A percentile compares a stretch with the other conserved stretches of the same genome.
These are phyloP conservation scores for Euborellia annulipes DNA, from an alignment of 1,140 invertebrate genomes.

Conservation along the genomic window DNA sequence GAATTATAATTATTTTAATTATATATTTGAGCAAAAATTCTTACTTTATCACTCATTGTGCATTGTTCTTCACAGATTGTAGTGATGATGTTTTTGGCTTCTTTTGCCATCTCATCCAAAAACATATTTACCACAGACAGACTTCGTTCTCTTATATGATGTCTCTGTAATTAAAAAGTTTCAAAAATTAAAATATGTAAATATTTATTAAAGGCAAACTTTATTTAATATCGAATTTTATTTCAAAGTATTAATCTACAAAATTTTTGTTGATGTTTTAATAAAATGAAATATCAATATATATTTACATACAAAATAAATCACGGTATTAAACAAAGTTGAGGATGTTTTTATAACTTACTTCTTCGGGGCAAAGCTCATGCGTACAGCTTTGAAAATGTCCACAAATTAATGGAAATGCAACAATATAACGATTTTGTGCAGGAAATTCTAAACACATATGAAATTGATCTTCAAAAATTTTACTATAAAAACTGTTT, in stretches of 20 bases:
- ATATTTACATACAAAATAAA: too few species aligned
- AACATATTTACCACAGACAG: constrained; percentile 95
- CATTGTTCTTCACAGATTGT: constrained; percentile 96
- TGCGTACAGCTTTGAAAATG: constrained; percentile 97
- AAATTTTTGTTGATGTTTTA: background rate
- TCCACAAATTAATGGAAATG: constrained; percentile 93
- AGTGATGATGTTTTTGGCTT: constrained; percentile 96
- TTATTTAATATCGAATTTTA: too few species aligned
- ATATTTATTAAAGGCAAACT: too few species aligned
- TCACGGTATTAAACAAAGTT: constrained; percentile 5
- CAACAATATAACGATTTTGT: constrained; percentile 93
- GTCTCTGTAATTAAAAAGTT: constrained; percentile 41
- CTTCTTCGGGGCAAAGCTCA: constrained; percentile 95
- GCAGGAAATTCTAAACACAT: constrained; percentile 97
- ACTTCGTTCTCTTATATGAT: constrained; percentile 88
- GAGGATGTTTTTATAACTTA: too few species aligned
- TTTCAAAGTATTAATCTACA: too few species aligned
- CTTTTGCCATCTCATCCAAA: constrained; percentile 96
- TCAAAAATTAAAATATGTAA: too few species aligned
- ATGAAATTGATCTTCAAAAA: constrained; percentile 96
- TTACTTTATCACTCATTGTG: constrained; percentile 72
- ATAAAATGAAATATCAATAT: constrained; percentile 6
- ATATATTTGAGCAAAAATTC: too few species aligned
- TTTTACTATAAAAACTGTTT: constrained; percentile 79
- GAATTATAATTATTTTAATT: background rate